Base-by-base conservation (phyloP, 2,797 vertebrate species). In the Bryconaethiops microstoma region DNA sequence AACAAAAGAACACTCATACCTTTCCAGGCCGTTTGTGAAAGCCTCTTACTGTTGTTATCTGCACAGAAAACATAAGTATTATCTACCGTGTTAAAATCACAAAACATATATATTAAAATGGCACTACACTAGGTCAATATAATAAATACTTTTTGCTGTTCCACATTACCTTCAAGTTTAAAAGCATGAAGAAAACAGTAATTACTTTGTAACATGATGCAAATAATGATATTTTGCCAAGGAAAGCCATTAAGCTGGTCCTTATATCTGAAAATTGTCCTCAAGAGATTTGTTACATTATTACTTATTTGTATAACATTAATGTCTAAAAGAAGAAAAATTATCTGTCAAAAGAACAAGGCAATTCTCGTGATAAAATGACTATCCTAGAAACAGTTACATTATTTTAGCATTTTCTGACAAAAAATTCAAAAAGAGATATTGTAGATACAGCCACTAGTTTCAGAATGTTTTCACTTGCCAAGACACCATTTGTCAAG, bases 1-100 rank as follows among this genome's bases (percentile, higher is more conserved):
- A 17, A 21, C 71, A 72, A 16, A 50, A 21, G 29, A 2, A 39
- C 45, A n/a, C 42, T 13, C 87, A 83, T 94, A 99, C 98, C 96
- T 99, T 99, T 86, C 97, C 98, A 83, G 98, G 97, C 76, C 97
- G 95, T 87, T 94, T 96, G 89, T 99, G 97, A 87, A 96, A 91
- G 0, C 91, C 92, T 89, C 90, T 91, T 1, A 86, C 65, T 67
- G 78, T 85, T 67, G 87, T 88, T 54, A 86, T 82, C 93, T 95
- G 89, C 12, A 83, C 79, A 73, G 52, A 82, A 67, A 82, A 78
- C 85, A 78, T 7, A 1, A 42, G 16, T 2, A 68, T 45, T 39
- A 65, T 70, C 25, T 64, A 14, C 4, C n/a, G 39, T 59, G 50
- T 55, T 21, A 59, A 72, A 74, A 42, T 35, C 29, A 74, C 14